Base-by-base conservation (phyloP, 2,797 vertebrate species). In the Pteropus rufus region DNA sequence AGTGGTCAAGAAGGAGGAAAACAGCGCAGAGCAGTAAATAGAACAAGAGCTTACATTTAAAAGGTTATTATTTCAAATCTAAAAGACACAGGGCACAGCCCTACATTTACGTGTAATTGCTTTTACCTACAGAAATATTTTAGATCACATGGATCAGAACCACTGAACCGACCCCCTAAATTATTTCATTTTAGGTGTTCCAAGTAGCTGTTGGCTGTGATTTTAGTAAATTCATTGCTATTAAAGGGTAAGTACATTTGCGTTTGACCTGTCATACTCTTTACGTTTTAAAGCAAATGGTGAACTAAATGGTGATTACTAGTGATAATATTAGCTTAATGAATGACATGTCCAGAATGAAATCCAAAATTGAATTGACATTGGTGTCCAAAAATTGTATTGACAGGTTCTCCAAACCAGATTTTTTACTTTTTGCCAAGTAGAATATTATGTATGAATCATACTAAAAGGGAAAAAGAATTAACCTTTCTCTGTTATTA, bases 231-330 rank as follows among this genome's bases (percentile, higher is more conserved):
- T 39, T 39, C 67, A 88, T 96, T 34, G 0, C 0, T 24, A 52
- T 97, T 79, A 73, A 93, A 79, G 98, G 95, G 96, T 75, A 97
- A 97, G 97, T 98, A 95, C 89, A 18, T 70, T 77, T 95, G 70
- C 23, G 72, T 84, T 91, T 89, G 69, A 49, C 26, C 44, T 62
- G 44, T 56, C 21, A 89, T 89, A 49, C 10, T 95, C 62, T 82
- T 82, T 49, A 34, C 0, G 7, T 60, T 96, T 85, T 89, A 83
- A 86, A 93, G 73, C 24, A 62, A 90, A 79, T 90, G 52, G 15
- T 76, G 15, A 44, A 90, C 41, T 44, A 80, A 75, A 18, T 23
- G 10, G 14, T 81, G 79, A 70, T 62, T 67, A 29, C 19, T 58
- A 21, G 46, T n/a, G n/a, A 39, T 77, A 31, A 31, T 77, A 73